phyloP scores from a whole-genome alignment of 2,113 vertebrate species.

The Podilymbus podiceps region DNA sequence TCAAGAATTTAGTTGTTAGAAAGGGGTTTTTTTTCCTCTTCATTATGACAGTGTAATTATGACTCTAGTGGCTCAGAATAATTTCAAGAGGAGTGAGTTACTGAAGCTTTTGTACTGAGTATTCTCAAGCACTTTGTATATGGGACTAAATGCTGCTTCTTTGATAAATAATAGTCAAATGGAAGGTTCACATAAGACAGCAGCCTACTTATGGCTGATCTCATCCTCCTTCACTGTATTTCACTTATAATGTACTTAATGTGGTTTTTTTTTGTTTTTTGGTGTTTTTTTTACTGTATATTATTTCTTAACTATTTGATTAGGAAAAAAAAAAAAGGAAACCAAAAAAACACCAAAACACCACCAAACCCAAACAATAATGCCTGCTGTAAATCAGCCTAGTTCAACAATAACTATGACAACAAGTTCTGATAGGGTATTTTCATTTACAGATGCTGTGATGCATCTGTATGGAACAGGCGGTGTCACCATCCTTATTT shows the following conservation, averaged over 20 bases:
- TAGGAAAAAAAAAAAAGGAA: not conserved
- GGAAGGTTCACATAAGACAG: not conserved
- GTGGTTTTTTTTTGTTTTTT: not conserved
- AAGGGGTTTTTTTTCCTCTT: not conserved
- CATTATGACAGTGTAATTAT: conserved; percentile 65
- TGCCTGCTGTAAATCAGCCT: not conserved
- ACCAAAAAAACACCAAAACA: too few species aligned
- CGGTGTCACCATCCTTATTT: not conserved
- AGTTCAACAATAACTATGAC: not conserved
- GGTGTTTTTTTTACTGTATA: not conserved
- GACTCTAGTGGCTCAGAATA: conserved; percentile 20
- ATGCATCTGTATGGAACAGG: not conserved
- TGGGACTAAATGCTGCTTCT: not conserved
- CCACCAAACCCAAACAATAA: not conserved
- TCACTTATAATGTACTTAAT: not conserved
- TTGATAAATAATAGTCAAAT: not conserved
- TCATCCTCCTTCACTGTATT: not conserved
- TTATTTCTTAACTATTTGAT: not conserved
- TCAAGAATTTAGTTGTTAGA: not conserved
- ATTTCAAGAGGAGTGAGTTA: conserved; percentile 47
- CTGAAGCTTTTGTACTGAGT: conserved; percentile 2
- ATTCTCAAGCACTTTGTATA: not conserved
- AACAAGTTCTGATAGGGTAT: not conserved
- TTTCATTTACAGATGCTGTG: not conserved
- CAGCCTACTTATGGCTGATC: not conserved